These are phyloP conservation scores for Linurgus olivaceus DNA, from an alignment of 2,797 vertebrate genomes.

Conservation along the genomic window DNA sequence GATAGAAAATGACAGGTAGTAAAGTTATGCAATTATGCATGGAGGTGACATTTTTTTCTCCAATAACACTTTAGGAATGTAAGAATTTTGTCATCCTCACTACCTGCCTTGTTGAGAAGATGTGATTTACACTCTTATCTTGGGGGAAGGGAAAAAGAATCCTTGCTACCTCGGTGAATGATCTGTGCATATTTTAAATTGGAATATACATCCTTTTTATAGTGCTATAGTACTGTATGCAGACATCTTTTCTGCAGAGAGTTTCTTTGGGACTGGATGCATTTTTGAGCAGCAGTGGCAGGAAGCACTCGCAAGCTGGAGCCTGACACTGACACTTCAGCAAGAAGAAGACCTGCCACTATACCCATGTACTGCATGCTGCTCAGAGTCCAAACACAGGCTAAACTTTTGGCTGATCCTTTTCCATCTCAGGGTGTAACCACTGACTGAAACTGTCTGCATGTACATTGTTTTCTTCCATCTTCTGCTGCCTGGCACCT, in stretches of 20 bases:
- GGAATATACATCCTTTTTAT: slow-evolving; percentile 66
- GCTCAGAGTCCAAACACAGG: not conserved
- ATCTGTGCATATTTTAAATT: slow-evolving; percentile 64
- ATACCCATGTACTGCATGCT: not conserved
- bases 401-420: not conserved
- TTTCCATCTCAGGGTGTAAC: not conserved
- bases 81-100: slow-evolving; percentile 61
- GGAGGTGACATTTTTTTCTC: slow-evolving; percentile 64
- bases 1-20: slow-evolving; percentile 53
- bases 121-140: slow-evolving; percentile 64
- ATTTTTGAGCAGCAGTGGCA: not conserved
- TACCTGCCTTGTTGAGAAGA: slow-evolving; percentile 66
- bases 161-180: slow-evolving; percentile 29
- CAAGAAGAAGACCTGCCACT: not conserved
- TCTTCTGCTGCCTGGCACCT: not conserved
- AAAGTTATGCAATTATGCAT: slow-evolving; percentile 64
- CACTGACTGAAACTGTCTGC: not conserved
- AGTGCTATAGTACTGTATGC: slow-evolving; percentile 17
- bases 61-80: slow-evolving; percentile 66
- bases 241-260: not conserved
- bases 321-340: not conserved
- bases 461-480: not conserved
- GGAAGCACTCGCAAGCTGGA: not conserved
- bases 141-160: slow-evolving; percentile 54
- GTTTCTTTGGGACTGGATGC: slow-evolving; percentile 12